Conservation (phyloP, 2,113 vertebrate species). For the Prietella phreatophila region DNA sequence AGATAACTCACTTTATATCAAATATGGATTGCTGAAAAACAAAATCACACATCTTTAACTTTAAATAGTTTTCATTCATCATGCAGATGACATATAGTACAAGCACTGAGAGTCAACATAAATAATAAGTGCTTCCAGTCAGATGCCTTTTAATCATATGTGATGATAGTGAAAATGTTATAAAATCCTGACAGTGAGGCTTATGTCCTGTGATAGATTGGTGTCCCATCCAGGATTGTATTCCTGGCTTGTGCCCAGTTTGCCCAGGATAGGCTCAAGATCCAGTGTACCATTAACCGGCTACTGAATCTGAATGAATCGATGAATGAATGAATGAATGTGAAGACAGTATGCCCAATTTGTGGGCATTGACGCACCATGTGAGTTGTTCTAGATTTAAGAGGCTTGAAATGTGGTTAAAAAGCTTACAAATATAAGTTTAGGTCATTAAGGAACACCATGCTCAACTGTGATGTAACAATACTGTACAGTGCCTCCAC, state of each 20-base stretch:
- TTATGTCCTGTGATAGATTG: not conserved
- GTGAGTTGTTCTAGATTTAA: conserved; percentile 15
- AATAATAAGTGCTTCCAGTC: conserved; percentile 13
- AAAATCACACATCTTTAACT: not conserved
- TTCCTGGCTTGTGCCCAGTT: not conserved
- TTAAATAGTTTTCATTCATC: not conserved
- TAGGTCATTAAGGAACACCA: conserved; percentile 23
- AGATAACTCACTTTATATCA: conserved; percentile 28
- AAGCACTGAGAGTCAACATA: not conserved
- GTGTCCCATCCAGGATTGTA: not conserved
- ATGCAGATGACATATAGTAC: not conserved
- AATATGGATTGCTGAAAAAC: not conserved
- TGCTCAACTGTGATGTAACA: not conserved
- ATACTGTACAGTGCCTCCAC: not conserved
- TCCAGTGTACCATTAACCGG: not conserved
- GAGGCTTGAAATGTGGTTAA: conserved; percentile 11
- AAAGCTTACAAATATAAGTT: not conserved
- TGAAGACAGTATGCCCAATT: not conserved
- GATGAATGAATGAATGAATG: not conserved
- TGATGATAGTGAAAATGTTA: not conserved
- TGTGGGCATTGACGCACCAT: not conserved
- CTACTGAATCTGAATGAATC: not conserved
- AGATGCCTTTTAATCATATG: not conserved
- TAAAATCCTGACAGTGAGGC: not conserved
- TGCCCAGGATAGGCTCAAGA: too few species aligned